Conservation (phyloP, 1,140 invertebrate genomes). For the Bombus vancouverensis region DNA sequence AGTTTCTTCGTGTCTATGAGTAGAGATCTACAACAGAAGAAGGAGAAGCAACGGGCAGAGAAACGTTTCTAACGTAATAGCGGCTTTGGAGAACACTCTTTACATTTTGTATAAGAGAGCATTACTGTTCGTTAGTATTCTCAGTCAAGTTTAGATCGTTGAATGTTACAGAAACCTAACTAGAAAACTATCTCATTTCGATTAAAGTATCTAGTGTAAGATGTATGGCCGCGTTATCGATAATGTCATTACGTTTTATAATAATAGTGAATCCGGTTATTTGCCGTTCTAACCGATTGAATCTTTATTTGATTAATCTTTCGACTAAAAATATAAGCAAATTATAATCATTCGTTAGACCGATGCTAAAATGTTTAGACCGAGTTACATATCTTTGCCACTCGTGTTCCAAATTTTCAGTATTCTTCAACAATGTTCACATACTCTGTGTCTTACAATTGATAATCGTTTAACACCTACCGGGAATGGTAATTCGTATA, state of each 20-base stretch:
- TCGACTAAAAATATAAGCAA: neutral
- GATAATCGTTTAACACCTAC: constrained; percentile 75
- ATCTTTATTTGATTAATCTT: neutral
- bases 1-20: constrained; percentile 21
- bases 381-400: neutral
- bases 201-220: neutral
- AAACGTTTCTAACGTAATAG: constrained; percentile 41
- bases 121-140: constrained; percentile 16
- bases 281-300: neutral
- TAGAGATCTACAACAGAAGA: constrained; percentile 16
- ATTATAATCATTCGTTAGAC: neutral
- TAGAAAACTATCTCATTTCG: neutral
- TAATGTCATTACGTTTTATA: neutral
- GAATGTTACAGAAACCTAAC: constrained; percentile 21
- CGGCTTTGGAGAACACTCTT: constrained; percentile 35
- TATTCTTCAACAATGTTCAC: constrained; percentile 48
- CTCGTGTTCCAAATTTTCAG: constrained; percentile 31
- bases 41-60: constrained; percentile 32
- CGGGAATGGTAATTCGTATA: constrained; percentile 72
- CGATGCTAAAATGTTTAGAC: neutral
- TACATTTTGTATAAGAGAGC: constrained; percentile 36
- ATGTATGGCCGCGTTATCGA: neutral
- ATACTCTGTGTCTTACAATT: constrained; percentile 68
- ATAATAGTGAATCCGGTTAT: neutral
- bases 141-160: constrained; percentile 36